A percentile compares a stretch with the other conserved stretches of the same genome.
Conservation (phyloP, 1,140 invertebrate species). For the Epicauta chinensis region DNA sequence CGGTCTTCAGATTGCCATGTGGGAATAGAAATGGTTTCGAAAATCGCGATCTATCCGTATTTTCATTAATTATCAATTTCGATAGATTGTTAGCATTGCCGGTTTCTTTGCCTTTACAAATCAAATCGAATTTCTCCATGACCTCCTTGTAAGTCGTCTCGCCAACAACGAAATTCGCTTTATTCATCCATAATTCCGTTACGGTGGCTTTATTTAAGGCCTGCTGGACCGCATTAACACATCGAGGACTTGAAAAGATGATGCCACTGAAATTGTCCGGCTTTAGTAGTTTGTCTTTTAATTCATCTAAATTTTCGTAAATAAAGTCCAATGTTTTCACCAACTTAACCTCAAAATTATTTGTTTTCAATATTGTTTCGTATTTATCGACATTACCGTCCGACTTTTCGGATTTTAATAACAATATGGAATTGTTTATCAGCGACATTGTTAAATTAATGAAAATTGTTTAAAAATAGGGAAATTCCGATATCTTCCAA, state of each 20-base stretch:
- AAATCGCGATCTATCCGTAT: constrained; percentile 27
- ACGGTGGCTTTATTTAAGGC: constrained; percentile 23
- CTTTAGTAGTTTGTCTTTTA: constrained; percentile 37
- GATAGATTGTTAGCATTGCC: constrained; percentile 44
- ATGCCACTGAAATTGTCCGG: constrained; percentile 37
- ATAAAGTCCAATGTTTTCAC: constrained; percentile 41
- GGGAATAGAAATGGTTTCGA: constrained; percentile 44
- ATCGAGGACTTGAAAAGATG: constrained; percentile 45
- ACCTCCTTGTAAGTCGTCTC: constrained; percentile 39
- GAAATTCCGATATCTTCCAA: too few relatives aligned
- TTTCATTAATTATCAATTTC: constrained; percentile 39
- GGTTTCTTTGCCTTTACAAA: constrained; percentile 38
- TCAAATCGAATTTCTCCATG: constrained; percentile 32
- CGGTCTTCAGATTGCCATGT: constrained; percentile 45
- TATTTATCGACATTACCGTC: constrained; percentile 34
- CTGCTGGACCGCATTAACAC: constrained; percentile 38
- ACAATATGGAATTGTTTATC: constrained; percentile 10
- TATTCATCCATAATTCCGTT: constrained; percentile 35
- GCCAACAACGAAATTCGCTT: constrained; percentile 45
- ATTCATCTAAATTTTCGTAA: constrained; percentile 39
- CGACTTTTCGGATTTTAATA: constrained; percentile 20
- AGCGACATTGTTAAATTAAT: background rate
- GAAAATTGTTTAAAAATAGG: background rate
- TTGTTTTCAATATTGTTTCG: constrained; percentile 24
- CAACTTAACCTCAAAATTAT: constrained; percentile 30